Percentiles rank a stretch among this genome's conserved stretches.
phyloP scores from a whole-genome alignment of 2,797 vertebrate species.

The Cryptoprocta ferox region DNA sequence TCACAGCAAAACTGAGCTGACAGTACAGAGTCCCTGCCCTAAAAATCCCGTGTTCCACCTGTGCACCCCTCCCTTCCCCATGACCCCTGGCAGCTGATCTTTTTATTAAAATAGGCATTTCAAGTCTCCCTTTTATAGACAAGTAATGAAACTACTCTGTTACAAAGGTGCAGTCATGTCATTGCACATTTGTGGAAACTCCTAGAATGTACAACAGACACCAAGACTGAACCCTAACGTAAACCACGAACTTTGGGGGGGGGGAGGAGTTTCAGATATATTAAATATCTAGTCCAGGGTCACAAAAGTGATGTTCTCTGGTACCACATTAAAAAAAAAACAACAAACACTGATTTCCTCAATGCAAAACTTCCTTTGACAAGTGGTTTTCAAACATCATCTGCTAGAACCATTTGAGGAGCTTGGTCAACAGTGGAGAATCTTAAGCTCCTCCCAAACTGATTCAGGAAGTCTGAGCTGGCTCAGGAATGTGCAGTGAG shows the following conservation, averaged over 20 bases:
- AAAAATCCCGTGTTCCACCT: not conserved
- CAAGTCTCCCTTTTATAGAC: not conserved
- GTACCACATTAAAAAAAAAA: not conserved
- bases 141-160: not conserved
- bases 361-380: not conserved
- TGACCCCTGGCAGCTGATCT: not conserved
- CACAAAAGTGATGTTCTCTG: not conserved
- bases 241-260: not conserved
- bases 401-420: not conserved
- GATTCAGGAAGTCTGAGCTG: not conserved
- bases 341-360: not conserved
- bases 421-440: not conserved
- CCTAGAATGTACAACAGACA: not conserved
- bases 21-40: not conserved
- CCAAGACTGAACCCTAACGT: not conserved
- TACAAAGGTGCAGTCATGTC: no score
- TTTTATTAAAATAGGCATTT: not conserved
- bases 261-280: not conserved
- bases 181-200: not conserved
- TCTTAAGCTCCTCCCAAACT: not conserved
- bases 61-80: not conserved
- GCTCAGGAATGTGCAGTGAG: not conserved
- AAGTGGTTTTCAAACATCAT: not conserved
- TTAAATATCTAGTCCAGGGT: not conserved
- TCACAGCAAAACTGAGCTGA: conserved; percentile 5